These are phyloP conservation scores for Andrena flavipes DNA, from an alignment of 2,888 invertebrate genomes.

Conservation along the genomic window DNA sequence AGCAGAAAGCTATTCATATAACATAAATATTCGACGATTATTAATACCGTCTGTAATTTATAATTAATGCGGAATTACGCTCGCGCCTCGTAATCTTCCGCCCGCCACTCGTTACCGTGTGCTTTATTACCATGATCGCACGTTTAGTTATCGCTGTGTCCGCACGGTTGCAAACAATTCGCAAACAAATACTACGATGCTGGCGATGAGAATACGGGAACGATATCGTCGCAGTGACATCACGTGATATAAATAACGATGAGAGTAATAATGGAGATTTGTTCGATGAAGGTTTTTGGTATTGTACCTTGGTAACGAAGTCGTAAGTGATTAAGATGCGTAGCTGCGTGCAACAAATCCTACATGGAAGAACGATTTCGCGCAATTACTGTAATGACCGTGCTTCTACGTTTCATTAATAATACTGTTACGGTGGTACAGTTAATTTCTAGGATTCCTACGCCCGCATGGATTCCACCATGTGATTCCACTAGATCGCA, in stretches of 20 bases:
- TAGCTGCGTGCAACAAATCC: not conserved
- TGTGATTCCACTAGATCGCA: conserved; percentile 36
- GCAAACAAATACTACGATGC: not conserved
- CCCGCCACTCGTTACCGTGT: no score
- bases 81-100: no score
- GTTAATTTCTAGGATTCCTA: conserved; percentile 19
- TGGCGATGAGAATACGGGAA: not conserved
- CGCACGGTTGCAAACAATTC: no score
- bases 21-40: no score
- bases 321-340: not conserved
- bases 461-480: conserved; percentile 1
- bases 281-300: not conserved
- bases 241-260: conserved; percentile 36
- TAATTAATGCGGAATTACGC: no score
- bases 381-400: not conserved
- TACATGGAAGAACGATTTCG: not conserved
- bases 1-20: no score
- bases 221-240: not conserved
- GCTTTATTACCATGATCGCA: no score
- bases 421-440: conserved; percentile 13
- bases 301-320: not conserved
- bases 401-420: conserved; percentile 1
- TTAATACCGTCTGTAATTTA: no score
- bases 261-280: not conserved
- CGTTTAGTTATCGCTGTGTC: not conserved